Percentiles rank a stretch among this genome's conserved stretches.
These are phyloP conservation scores for Ictalurus furcatus DNA, from an alignment of 2,113 vertebrate species.

Conservation along the genomic window DNA sequence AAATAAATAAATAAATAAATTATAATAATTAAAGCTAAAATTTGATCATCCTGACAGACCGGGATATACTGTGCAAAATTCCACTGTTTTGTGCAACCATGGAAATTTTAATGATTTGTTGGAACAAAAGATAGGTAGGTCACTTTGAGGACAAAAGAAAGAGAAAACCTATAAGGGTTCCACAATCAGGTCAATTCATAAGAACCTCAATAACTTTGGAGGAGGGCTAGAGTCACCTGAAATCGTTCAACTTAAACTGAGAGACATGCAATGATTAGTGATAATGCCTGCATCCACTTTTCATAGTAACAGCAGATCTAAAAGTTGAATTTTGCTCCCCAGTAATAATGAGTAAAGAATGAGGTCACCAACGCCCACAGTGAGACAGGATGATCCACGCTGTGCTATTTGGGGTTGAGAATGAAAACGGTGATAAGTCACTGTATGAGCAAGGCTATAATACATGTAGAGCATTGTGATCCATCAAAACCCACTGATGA, in stretches of 20 bases:
- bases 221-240: neutral
- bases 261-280: neutral
- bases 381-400: conserved; percentile 3
- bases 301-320: neutral
- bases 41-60: neutral
- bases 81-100: neutral
- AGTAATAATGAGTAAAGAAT: conserved; percentile 22
- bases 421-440: neutral
- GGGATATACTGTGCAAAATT: neutral
- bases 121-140: neutral
- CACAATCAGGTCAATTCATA: neutral
- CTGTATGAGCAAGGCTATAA: neutral
- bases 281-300: conserved; percentile 6
- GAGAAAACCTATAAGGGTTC: neutral
- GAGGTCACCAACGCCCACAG: conserved; percentile 32
- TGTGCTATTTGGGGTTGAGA: conserved; percentile 22
- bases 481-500: neutral
- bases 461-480: neutral
- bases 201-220: neutral
- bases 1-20: no score
- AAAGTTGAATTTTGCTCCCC: neutral
- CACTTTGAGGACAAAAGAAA: neutral
- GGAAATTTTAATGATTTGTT: neutral
- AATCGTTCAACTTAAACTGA: neutral
- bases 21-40: no score